Base-by-base conservation (phyloP, 2,113 vertebrate species). In the Calonectris borealis region DNA sequence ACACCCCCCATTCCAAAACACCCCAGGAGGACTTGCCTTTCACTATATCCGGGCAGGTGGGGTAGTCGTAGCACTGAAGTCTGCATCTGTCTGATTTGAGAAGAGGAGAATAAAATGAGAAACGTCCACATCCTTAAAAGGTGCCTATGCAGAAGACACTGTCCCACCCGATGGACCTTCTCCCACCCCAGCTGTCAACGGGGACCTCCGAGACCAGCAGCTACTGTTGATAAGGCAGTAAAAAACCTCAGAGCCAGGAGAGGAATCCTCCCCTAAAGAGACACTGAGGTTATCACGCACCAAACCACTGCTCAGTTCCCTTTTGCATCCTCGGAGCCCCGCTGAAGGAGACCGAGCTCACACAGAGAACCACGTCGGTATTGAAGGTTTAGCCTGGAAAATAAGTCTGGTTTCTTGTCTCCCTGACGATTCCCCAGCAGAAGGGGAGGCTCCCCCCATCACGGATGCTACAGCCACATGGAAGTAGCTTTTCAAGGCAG, bases 121-220 rank as follows among this genome's bases (percentile, higher is more conserved):
- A 64, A n/a, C 1, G 1, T 24, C 32, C n/a, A 4, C 4, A 0
- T 21, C 10, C 26, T 21, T 9, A 3, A 3, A 18, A 34, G 44
- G 13, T 9, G 51, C 26, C 46, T 1, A 0, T 4, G 3, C 17
- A 9, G 13, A 40, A 66, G 70, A 3, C 17, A n/a, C 72, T 36
- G 40, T 80, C 44, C 72, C 73, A 32, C 36, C 13, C 7, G 2
- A 20, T 2, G 25, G 38, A 58, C 14, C 69, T 70, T 75, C 75
- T 80, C 68, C 68, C 46, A 13, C 52, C 25, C 29, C 54, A 4
- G 16, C 60, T 31, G 4, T 14, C 52, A 46, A 9, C 0, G 13
- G 34, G 34, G 11, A 34, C 44, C 65, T 46, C 73, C 36, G 31
- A 4, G 12, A 48, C n/a, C 49, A 24, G 18, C 29, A 29, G 6